Evolutionary conservation across 1,140 invertebrate species (phyloP), one percentile per base, ranked within the genome.

Genomic region (Listronotus bonariensis): DNA sequence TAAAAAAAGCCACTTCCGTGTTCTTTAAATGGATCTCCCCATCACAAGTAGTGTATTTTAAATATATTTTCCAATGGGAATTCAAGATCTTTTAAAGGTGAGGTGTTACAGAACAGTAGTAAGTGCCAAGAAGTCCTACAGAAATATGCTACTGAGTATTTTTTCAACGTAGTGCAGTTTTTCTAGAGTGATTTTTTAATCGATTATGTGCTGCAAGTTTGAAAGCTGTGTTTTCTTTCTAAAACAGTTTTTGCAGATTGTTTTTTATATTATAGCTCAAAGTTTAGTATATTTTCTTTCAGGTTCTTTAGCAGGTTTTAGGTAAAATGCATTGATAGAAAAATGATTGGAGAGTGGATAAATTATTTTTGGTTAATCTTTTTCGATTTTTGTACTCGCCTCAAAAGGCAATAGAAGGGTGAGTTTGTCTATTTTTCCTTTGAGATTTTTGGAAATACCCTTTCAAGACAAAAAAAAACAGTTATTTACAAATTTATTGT

Each of bases 271-370:
- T 26, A 8, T 66, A 26, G 57, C 53, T n/a, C 51, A 65, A 36
- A 43, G 65, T 49, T 46, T 67, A 20, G 34, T 62, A 7, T 40
- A 63, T 36, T 40, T 42, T 15, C 54, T 67, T 53, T 49, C 63
- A 38, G 66, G 61, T 58, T 59, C 46, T 62, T 64, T 62, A 52
- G n/a, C 54, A 53, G 43, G 60, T 48, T 45, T 15, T 45, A 43
- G 52, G 45, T 66, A 67, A 41, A 56, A 45, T 46, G 34, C 15
- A 26, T 36, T 36, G 1, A 5, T 36, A 36, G 11, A 8, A 67
- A 57, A 46, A 70, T 70, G 70, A 52, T 69, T 32, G 17, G 48
- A 20, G 40, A 70, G 49, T 65, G 52, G 60, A n/a, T 69, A 42
- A 60, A 57, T 38, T 69, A 70, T 51, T 34, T 69, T 14, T 64